phyloP scores from a whole-genome alignment of 1,140 invertebrate species.

The Oppia nitens region DNA sequence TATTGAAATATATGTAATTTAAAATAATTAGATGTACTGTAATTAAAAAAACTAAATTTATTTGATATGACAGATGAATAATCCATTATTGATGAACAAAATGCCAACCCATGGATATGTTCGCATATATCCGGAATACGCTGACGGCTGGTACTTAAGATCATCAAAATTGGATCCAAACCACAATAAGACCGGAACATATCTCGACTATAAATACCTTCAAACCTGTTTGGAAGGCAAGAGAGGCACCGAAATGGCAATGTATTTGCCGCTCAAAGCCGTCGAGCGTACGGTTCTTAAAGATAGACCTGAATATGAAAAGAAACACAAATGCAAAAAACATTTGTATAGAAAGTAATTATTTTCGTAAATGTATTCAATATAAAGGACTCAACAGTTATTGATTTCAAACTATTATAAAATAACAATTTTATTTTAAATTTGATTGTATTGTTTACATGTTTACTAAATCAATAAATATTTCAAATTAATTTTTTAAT shows the following conservation, averaged over 20 bases:
- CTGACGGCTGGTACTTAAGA: background rate
- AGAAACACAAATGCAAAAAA: background rate
- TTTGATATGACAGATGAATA: background rate
- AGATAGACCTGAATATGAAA: background rate
- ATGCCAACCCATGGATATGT: background rate
- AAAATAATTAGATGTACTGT: no score
- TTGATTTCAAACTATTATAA: no score
- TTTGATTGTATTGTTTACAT: no score
- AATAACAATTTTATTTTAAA: no score
- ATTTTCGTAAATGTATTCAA: no score
- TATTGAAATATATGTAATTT: no score
- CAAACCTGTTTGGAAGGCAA: background rate
- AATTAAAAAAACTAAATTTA: no score
- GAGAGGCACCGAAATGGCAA: background rate
- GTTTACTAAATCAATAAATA: no score
- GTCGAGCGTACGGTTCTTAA: background rate
- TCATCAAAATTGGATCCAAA: background rate
- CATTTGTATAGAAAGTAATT: background rate
- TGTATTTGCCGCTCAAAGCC: background rate
- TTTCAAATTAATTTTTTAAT: no score
- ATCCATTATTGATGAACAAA: background rate
- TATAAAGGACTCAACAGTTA: no score
- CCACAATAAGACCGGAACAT: background rate
- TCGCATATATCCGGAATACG: background rate
- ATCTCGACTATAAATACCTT: background rate